Conservation (phyloP, 2,797 vertebrate species). For the Fringilla coelebs region DNA sequence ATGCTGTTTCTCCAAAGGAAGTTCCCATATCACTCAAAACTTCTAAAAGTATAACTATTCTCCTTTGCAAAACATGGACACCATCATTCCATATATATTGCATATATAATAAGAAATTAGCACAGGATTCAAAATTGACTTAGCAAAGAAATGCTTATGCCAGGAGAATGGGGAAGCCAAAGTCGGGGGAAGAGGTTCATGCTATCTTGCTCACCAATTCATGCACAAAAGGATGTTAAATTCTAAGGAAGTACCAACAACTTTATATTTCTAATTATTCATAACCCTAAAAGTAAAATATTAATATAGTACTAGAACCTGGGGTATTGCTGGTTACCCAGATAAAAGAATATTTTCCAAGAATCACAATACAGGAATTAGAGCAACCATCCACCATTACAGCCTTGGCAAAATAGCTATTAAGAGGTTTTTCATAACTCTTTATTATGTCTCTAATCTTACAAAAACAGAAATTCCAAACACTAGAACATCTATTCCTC, state of each 20-base stretch:
- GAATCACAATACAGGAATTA: background rate
- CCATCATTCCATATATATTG: background rate
- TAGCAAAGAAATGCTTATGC: background rate
- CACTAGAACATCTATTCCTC: background rate
- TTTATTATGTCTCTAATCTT: background rate
- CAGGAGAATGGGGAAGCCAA: background rate
- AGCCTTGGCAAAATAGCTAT: background rate
- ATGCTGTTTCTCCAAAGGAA: background rate
- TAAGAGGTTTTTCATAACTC: background rate
- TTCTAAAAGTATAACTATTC: background rate
- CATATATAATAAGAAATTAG: background rate
- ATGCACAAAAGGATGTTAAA: background rate
- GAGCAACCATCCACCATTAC: background rate
- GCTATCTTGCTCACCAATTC: background rate
- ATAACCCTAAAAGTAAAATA: background rate
- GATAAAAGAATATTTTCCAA: background rate
- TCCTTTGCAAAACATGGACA: background rate
- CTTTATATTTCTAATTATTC: background rate
- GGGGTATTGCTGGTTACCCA: background rate
- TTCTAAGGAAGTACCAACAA: background rate
- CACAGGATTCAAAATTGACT: background rate
- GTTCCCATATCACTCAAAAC: background rate
- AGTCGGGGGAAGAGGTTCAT: rapidly evolving
- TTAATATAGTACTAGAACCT: background rate
- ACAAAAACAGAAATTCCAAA: background rate